Conservation (phyloP, 2,113 vertebrate species). For the Pachyramphus minor region DNA sequence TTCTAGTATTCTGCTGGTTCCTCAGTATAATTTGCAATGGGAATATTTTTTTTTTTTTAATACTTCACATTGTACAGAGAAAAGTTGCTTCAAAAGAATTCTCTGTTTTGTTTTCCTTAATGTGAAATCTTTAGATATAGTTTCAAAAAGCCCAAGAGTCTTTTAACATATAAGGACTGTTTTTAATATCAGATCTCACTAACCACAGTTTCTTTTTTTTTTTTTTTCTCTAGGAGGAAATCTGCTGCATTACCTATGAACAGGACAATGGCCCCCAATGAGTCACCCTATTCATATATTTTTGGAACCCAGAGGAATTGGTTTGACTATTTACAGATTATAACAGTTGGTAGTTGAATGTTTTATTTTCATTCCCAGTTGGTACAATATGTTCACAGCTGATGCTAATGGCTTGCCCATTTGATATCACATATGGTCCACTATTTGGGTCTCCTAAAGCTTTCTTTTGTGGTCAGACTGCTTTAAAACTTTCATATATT, state of each 20-base stretch:
- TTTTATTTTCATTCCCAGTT: constrained; percentile 80
- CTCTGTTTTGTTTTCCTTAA: constrained; percentile 25
- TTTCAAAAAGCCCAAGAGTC: constrained; percentile 17
- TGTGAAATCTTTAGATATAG: constrained; percentile 32
- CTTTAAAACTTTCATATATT: constrained; percentile 52
- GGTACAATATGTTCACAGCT: constrained; percentile 79
- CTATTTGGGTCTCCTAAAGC: constrained; percentile 66
- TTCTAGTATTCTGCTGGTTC: constrained; percentile 46
- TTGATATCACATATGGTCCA: constrained; percentile 81
- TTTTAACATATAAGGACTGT: constrained; percentile 10
- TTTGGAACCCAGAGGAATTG: constrained; percentile 71
- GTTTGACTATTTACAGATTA: constrained; percentile 73
- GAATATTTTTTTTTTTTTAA: background rate
- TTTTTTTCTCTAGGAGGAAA: background rate
- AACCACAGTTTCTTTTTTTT: background rate
- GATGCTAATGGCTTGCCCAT: constrained; percentile 78
- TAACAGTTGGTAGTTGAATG: constrained; percentile 79
- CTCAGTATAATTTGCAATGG: background rate
- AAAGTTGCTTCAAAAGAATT: constrained; percentile 45
- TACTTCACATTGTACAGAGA: background rate
- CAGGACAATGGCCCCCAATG: constrained; percentile 38
- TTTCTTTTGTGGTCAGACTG: constrained; percentile 71
- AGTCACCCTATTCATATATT: constrained; percentile 65
- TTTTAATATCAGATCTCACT: constrained; percentile 6
- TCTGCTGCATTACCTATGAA: constrained; percentile 57